A percentile compares a stretch with the other conserved stretches of the same genome.
Evolutionary conservation across 2,113 vertebrate genomes (phyloP).

Genomic region (Erpornis zantholeuca): DNA sequence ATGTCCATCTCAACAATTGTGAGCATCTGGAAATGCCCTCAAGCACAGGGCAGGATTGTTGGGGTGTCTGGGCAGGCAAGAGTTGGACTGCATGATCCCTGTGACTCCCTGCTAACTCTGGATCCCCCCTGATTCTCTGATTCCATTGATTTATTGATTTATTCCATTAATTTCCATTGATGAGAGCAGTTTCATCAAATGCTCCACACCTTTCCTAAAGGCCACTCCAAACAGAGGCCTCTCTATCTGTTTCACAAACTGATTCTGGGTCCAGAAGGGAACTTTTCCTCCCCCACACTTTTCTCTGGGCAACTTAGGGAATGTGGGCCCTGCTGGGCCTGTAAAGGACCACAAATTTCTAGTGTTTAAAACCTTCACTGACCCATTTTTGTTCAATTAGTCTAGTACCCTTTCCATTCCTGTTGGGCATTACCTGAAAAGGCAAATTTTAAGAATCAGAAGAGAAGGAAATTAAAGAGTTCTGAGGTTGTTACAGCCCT

Average conservation of each 20-base stretch:
- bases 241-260: not conserved
- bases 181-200: too few species aligned
- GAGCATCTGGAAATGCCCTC: not conserved
- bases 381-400: not conserved
- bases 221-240: not conserved
- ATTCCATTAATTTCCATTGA: too few species aligned
- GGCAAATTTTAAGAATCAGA: not conserved
- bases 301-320: not conserved
- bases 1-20: not conserved
- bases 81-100: too few species aligned
- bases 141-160: too few species aligned
- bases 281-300: too few species aligned
- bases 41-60: not conserved
- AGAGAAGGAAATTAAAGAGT: not conserved
- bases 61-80: not conserved
- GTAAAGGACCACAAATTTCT: not conserved
- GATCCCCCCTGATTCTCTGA: not conserved
- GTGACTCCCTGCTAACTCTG: not conserved
- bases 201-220: not conserved
- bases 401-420: not conserved
- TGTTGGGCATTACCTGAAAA: not conserved
- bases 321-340: fast-evolving
- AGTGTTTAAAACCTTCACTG: not conserved
- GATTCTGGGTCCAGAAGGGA: not conserved
- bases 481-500: not conserved